phyloP scores from a whole-genome alignment of 2,113 vertebrate species.

The Zootoca vivipara region DNA sequence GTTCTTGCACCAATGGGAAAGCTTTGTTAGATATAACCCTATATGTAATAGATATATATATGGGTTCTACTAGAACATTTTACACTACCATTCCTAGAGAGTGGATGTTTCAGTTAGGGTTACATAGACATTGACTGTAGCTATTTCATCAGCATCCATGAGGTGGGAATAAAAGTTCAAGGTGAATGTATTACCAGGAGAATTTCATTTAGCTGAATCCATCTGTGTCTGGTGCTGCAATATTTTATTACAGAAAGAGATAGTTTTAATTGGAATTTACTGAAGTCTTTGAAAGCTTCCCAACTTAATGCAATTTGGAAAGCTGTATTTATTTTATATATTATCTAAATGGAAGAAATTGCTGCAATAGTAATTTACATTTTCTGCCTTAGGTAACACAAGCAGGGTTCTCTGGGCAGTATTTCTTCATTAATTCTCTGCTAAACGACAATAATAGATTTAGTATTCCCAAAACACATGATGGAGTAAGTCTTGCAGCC shows the following conservation, averaged over 20 bases:
- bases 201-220: slow-evolving; percentile 27
- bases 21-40: too few relatives aligned
- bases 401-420: slow-evolving; percentile 20
- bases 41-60: too few relatives aligned
- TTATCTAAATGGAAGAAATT: slow-evolving; percentile 50
- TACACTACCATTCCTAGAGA: background rate
- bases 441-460: slow-evolving; percentile 64
- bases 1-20: too few relatives aligned
- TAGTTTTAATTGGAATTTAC: slow-evolving; percentile 44
- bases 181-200: slow-evolving; percentile 12
- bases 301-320: slow-evolving; percentile 49
- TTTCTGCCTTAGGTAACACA: slow-evolving; percentile 38
- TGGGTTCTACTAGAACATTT: background rate
- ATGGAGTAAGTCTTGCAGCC: slow-evolving; percentile 29
- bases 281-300: slow-evolving; percentile 36
- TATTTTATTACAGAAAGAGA: slow-evolving; percentile 27
- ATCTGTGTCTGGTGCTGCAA: slow-evolving; percentile 27
- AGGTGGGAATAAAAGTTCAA: background rate
- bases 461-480: slow-evolving; percentile 47
- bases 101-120: background rate
- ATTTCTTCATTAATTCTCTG: slow-evolving; percentile 55
- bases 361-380: slow-evolving; percentile 48
- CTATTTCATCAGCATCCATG: slow-evolving; percentile 7
- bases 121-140: background rate
- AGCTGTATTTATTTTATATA: slow-evolving; percentile 52